Base-by-base conservation (phyloP, 2,888 invertebrate genomes). In the Eupithecia dodoneata region DNA sequence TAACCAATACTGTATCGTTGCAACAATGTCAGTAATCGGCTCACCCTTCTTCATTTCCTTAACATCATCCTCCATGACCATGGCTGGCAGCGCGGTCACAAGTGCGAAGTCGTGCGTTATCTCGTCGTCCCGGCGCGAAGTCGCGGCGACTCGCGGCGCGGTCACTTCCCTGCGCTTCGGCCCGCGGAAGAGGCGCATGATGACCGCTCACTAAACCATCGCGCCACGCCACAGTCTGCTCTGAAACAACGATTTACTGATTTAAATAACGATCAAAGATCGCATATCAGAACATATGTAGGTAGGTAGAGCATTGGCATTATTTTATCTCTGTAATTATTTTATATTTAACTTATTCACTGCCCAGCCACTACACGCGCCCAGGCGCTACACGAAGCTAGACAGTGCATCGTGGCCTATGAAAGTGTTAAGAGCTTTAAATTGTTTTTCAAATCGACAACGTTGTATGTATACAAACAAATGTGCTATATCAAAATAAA, bases 51-150 rank as follows among this genome's bases (percentile, higher is more conserved):
- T 96, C 93, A 96, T 96, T 88, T 96, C 96, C 86, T 92, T 93
- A 74, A 93, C 94, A 85, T 96, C 96, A 88, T 97, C 97, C 89
- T 97, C 97, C 90, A 97, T 96, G 89, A 97, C 96, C 91, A 97
- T 96, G 84, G 97, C 97, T 79, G 97, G 97, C 83, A 97, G 95
- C 82, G 97, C 97, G 84, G 97, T 97, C 87, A 97, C 97, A 88
- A 97, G 96, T 88, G 97, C 96, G 92, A 97, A 97, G 89, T 97
- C 97, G 87, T 91, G 91, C 82, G 89, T 4, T 87, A 83, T 94
- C 82, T 88, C 87, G 86, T 87, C 90, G 92, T 93, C 92, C 92
- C 93, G 85, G 85, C 92, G 88, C 81, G 94, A 91, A 92, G 94
- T 90, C 91, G 92, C 88, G 89, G 92, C 89, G 85, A 90, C 92